Evolutionary conservation across 2,797 vertebrate genomes (phyloP), one percentile per base, ranked within the genome.

Genomic region (Pteropus rufus): DNA sequence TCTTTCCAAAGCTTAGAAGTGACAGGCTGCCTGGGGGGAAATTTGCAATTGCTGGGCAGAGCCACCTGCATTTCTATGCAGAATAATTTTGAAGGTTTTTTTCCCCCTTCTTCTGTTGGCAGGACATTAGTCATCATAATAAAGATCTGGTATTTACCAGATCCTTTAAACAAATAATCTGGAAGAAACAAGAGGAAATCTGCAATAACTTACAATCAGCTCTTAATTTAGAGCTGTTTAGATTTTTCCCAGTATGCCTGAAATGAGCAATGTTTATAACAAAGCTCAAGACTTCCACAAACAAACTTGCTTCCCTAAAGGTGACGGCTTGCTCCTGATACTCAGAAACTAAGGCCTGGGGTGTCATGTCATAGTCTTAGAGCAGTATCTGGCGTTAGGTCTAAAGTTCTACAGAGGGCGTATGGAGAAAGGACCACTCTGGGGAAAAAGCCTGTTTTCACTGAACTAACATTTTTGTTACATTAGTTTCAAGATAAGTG

Each of bases 151-250:
- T 91, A 97, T 96, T 98, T 97, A 97, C 96, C 97, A 98, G 98
- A 97, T 98, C 97, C 92, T 82, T 98, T 98, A 97, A 98, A 94
- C 91, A 98, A 98, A 98, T 98, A 98, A 95, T 91, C 97, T 97
- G 98, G 96, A 90, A 96, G 93, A 69, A 97, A 75, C 15, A 54
- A 76, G 96, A 98, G 85, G 95, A 98, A 98, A 97, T 96, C 29
- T 41, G 87, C 82, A 97, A 97, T 97, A 97, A 98, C 91, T 98
- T 97, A 93, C 91, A 97, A 96, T 93, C 6, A 31, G 93, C 24
- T 91, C 85, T 97, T 97, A 96, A 73, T 34, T 97, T 89, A 93
- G 75, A 93, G 23, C 6, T 80, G 49, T 90, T 80, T 94, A 79
- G 65, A 92, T 96, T 58, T 56, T 95, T 97, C 97, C 89, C 93